Percentiles rank a stretch among this genome's conserved stretches.
Conservation (phyloP, 2,797 vertebrate species). For the Poecilia picta region DNA sequence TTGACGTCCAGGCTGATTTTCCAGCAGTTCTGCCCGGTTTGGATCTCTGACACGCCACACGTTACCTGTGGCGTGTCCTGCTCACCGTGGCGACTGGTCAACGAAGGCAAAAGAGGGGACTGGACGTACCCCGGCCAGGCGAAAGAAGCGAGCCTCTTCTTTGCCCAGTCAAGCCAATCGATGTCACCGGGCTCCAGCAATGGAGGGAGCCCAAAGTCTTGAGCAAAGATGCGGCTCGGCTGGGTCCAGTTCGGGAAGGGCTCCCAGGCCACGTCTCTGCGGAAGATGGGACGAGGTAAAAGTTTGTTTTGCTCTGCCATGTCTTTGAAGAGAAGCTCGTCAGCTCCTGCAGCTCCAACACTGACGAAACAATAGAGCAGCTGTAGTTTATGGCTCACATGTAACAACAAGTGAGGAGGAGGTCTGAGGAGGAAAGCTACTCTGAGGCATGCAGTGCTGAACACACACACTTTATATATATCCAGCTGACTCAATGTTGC, state of each 20-base stretch:
- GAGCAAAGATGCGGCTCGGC: constrained; percentile 67
- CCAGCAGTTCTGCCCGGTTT: constrained; percentile 69
- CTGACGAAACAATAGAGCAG: constrained; percentile 39
- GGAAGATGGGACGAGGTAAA: constrained; percentile 74
- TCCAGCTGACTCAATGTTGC: constrained; percentile 53
- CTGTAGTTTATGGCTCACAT: constrained; percentile 33
- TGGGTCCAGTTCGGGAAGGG: constrained; percentile 74
- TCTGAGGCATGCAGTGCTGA: constrained; percentile 37
- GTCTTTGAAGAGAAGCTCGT: constrained; percentile 28
- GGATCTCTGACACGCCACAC: constrained; percentile 71
- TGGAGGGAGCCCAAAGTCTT: constrained; percentile 78
- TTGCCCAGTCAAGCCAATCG: constrained; percentile 79
- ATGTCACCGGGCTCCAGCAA: constrained; percentile 72
- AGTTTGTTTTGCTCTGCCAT: constrained; percentile 75
- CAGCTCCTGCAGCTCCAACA: constrained; percentile 36
- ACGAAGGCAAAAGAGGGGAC: constrained; percentile 53
- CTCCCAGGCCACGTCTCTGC: constrained; percentile 72
- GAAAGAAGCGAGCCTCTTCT: constrained; percentile 63
- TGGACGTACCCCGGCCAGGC: constrained; percentile 67
- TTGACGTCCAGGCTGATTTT: constrained; percentile 77
- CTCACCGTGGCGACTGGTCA: constrained; percentile 18
- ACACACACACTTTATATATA: constrained; percentile 68
- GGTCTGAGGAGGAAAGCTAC: constrained; percentile 26
- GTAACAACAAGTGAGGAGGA: constrained; percentile 28
- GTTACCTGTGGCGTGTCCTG: constrained; percentile 30